A percentile compares a stretch with the other conserved stretches of the same genome.
phyloP scores from a whole-genome alignment of 2,888 invertebrate species.

The Caenorhabditis sp. region DNA sequence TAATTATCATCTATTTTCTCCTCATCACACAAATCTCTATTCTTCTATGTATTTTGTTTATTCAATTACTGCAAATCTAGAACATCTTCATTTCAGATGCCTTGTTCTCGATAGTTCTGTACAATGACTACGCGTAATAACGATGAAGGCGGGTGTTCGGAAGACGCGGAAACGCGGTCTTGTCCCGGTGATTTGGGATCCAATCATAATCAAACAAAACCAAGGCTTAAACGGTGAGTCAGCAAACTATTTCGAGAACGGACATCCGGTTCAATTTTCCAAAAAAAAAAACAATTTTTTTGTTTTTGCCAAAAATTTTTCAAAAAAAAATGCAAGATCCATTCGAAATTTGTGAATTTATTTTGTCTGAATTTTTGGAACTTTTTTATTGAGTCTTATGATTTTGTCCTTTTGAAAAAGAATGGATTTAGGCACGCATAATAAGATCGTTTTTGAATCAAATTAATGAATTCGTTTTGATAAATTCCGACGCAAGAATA shows the following conservation, averaged over 20 bases:
- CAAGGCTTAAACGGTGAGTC: conserved; percentile 43
- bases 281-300: neutral
- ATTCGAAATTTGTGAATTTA: neutral
- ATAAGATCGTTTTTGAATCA: no score
- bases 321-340: no score
- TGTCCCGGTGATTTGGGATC: conserved; percentile 66
- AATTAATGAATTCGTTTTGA: no score
- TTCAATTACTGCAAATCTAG: no score
- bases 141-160: conserved; percentile 28
- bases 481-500: no score
- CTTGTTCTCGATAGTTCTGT: conserved; percentile 16
- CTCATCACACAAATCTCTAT: conserved; percentile 4
- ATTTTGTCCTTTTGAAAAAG: no score
- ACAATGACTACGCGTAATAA: conserved; percentile 6
- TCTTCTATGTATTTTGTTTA: no score
- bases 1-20: neutral
- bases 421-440: no score
- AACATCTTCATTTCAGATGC: conserved; percentile 39
- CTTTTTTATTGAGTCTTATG: no score
- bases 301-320: no score
- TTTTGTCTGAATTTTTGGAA: neutral
- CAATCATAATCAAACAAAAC: conserved; percentile 27
- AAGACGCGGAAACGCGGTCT: conserved; percentile 63
- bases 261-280: neutral
- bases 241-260: neutral